These are phyloP conservation scores for Polyergus mexicanus DNA, from an alignment of 1,140 invertebrate species.

Conservation along the genomic window DNA sequence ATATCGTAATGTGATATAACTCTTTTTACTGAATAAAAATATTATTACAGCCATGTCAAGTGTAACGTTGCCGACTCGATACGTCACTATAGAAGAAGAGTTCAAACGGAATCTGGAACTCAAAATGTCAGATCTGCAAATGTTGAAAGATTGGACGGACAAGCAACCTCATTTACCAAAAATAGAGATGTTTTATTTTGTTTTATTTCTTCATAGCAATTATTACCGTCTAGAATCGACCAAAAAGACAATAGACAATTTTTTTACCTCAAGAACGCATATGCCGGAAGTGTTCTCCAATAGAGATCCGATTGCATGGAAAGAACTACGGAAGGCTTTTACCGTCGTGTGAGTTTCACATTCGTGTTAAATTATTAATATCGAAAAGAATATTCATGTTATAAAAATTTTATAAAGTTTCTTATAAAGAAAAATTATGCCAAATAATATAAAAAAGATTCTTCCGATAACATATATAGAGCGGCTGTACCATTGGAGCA, in stretches of 20 bases:
- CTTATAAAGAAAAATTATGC: neutral
- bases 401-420: no score
- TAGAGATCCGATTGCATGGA: slow-evolving; percentile 85
- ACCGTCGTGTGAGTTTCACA: slow-evolving; percentile 85
- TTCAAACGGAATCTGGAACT: slow-evolving; percentile 87
- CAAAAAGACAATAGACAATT: slow-evolving; percentile 89
- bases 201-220: slow-evolving; percentile 89
- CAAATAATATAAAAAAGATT: neutral
- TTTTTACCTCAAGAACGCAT: slow-evolving; percentile 89
- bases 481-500: slow-evolving; percentile 74
- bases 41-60: neutral
- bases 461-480: slow-evolving; percentile 59
- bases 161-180: slow-evolving; percentile 89
- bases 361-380: neutral
- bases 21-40: neutral
- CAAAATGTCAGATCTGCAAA: slow-evolving; percentile 86
- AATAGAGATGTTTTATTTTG: slow-evolving; percentile 87
- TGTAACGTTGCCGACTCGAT: neutral
- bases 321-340: slow-evolving; percentile 84
- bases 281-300: slow-evolving; percentile 88
- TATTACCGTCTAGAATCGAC: slow-evolving; percentile 88
- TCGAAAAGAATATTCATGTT: no score
- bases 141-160: slow-evolving; percentile 88
- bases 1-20: neutral
- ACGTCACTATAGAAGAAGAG: slow-evolving; percentile 84